Conservation (phyloP, 2,797 vertebrate genomes). For the Echeneis naucrates region DNA sequence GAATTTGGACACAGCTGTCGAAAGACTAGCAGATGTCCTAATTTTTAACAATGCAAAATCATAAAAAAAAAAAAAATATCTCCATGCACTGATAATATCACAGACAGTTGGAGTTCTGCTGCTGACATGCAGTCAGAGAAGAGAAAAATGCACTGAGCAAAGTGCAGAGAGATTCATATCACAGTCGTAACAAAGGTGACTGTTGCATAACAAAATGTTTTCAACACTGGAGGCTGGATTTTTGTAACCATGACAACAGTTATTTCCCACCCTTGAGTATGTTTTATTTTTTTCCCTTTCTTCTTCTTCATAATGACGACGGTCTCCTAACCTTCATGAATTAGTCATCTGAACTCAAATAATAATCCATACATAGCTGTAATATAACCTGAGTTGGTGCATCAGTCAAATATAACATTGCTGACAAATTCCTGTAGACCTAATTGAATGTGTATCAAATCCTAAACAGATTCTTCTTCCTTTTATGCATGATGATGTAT, state of each 20-base stretch:
- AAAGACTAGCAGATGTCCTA: neutral
- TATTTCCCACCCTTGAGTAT: neutral
- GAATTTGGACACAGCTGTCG: neutral
- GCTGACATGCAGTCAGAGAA: neutral
- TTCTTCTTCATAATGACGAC: neutral
- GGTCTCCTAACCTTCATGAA: neutral
- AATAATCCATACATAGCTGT: no score
- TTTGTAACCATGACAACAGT: neutral
- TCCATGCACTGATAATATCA: neutral
- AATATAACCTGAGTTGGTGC: neutral
- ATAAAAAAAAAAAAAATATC: neutral
- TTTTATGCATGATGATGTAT: constrained; percentile 35
- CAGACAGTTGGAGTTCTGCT: neutral
- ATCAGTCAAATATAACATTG: constrained; percentile 25
- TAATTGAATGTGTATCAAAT: constrained; percentile 50
- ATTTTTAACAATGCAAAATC: neutral
- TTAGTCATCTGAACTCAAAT: neutral
- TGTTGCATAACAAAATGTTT: neutral
- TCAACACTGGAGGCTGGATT: neutral
- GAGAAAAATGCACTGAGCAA: neutral
- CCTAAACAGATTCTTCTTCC: constrained; percentile 42
- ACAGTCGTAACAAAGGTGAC: neutral
- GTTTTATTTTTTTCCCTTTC: neutral
- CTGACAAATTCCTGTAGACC: constrained; percentile 35
- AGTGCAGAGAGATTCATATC: neutral